Evolutionary conservation across 1,140 invertebrate species (phyloP).

Genomic region (Drosophila nebulosa): DNA sequence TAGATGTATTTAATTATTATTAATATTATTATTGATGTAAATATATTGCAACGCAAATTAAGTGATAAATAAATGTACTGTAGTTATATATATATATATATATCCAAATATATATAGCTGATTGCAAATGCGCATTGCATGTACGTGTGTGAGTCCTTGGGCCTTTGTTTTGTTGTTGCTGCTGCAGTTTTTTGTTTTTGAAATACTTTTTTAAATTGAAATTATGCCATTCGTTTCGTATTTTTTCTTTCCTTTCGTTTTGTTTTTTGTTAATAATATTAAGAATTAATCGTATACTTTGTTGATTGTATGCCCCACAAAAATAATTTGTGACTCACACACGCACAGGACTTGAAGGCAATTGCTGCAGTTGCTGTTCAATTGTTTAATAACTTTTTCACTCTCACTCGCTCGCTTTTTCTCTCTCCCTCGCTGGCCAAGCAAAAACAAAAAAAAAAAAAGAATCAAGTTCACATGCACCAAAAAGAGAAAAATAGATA

Average conservation of each 20-base stretch:
- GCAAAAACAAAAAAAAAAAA: background rate
- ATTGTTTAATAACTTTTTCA: background rate
- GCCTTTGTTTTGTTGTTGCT: background rate
- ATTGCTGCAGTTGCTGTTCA: background rate
- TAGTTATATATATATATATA: background rate
- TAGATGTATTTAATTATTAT: background rate
- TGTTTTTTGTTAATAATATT: conserved; percentile 2
- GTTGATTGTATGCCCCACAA: conserved; percentile 1
- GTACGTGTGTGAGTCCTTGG: background rate
- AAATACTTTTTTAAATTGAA: background rate
- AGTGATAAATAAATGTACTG: background rate
- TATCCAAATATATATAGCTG: background rate
- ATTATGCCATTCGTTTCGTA: background rate
- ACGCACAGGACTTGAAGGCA: background rate
- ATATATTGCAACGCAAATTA: conserved; percentile 2
- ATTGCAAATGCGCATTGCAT: conserved; percentile 1
- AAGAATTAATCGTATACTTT: conserved; percentile 2
- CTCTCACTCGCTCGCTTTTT: background rate
- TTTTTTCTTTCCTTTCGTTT: too few relatives aligned
- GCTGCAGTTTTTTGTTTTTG: background rate
- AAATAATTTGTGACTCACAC: conserved; percentile 1
- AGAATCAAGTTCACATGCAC: background rate
- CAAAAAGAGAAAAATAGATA: background rate
- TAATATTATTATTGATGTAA: conserved; percentile 4
- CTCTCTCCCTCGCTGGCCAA: background rate